phyloP scores from a whole-genome alignment of 2,113 vertebrate genomes.

The Rhadina sibilatrix region DNA sequence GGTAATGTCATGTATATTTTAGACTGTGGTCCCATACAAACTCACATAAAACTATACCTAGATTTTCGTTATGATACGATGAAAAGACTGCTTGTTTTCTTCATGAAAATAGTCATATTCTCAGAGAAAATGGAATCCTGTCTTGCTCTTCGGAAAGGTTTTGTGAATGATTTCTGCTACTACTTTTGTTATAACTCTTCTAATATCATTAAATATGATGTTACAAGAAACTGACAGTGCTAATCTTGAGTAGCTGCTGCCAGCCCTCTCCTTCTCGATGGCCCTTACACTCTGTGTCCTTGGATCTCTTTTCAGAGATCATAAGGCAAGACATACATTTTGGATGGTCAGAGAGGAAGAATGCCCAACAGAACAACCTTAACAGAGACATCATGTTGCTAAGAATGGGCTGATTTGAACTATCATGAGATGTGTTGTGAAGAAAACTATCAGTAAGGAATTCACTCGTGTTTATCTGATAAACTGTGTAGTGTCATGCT shows the following conservation, averaged over 20 bases:
- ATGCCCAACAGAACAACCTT: neutral
- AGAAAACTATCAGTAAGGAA: neutral
- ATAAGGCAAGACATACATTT: neutral
- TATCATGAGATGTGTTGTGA: neutral
- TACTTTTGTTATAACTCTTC: neutral
- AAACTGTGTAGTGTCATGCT: neutral
- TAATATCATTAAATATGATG: neutral
- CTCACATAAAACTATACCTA: neutral
- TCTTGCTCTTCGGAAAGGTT: neutral
- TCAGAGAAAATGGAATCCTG: neutral
- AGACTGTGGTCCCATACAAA: neutral
- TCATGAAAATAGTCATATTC: neutral
- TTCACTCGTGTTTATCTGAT: neutral
- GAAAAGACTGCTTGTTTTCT: neutral
- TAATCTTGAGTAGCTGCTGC: neutral
- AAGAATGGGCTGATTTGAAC: neutral
- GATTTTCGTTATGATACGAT: neutral
- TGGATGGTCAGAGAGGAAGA: neutral
- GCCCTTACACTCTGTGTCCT: neutral
- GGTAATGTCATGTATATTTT: neutral
- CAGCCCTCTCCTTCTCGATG: neutral
- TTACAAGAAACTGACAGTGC: neutral
- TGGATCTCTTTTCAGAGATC: neutral
- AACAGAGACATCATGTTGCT: rapidly evolving
- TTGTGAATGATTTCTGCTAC: neutral